Percentiles rank a stretch among this genome's conserved stretches.
phyloP scores from a whole-genome alignment of 2,113 vertebrate genomes.

The Natator depressus region DNA sequence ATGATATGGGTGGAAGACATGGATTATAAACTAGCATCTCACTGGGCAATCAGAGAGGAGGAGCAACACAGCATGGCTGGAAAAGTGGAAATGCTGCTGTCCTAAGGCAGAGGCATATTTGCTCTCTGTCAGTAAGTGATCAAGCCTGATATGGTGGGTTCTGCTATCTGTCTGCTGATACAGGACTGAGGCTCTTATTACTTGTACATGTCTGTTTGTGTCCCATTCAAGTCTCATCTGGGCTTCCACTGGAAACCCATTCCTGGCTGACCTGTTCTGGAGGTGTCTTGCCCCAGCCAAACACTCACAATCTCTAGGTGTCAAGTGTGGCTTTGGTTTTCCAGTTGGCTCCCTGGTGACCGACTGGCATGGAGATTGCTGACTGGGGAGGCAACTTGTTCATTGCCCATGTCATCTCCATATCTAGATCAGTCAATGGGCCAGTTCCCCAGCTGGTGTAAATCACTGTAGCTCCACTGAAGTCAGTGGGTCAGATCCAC shows the following conservation, averaged over 20 bases:
- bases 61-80: background rate
- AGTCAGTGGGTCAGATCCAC: background rate
- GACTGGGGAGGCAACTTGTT: too few relatives aligned
- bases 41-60: background rate
- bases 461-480: background rate
- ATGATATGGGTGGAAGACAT: background rate
- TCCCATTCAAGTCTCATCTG: background rate
- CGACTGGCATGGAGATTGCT: background rate
- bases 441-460: too few relatives aligned
- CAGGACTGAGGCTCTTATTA: background rate
- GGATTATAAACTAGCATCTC: background rate
- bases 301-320: background rate
- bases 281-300: background rate
- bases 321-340: background rate
- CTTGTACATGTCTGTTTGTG: background rate
- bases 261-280: background rate
- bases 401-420: background rate
- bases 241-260: background rate
- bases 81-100: background rate
- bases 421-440: background rate
- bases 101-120: background rate
- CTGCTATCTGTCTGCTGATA: background rate
- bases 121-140: background rate
- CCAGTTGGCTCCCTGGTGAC: background rate
- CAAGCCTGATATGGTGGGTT: background rate